These are phyloP conservation scores for Noctua janthe DNA, from an alignment of 2,888 invertebrate genomes.

Conservation along the genomic window DNA sequence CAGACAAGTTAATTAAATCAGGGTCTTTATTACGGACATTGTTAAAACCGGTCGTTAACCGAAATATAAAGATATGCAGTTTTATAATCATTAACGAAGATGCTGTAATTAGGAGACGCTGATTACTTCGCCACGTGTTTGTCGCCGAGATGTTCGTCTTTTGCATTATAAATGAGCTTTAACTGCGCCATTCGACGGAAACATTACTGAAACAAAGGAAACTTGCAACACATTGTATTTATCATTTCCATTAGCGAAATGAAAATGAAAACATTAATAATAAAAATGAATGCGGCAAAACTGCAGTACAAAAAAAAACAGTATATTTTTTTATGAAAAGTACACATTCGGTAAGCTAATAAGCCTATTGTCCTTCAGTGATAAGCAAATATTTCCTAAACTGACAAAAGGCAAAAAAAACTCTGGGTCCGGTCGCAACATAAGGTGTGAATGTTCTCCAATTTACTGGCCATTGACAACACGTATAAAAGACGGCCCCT, in stretches of 20 bases:
- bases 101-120: conserved; percentile 29
- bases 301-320: neutral
- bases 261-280: conserved; percentile 21
- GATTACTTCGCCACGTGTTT: conserved; percentile 45
- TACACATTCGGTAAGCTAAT: conserved; percentile 70
- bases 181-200: conserved; percentile 26
- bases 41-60: conserved; percentile 24
- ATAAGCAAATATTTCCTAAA: conserved; percentile 73
- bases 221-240: conserved; percentile 32
- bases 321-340: conserved; percentile 6
- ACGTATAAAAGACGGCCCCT: conserved; percentile 73
- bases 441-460: conserved; percentile 85
- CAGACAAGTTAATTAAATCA: conserved; percentile 55
- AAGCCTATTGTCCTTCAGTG: conserved; percentile 76
- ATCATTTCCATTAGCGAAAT: conserved; percentile 26
- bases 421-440: conserved; percentile 78
- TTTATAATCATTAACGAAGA: conserved; percentile 36
- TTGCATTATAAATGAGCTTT: conserved; percentile 56
- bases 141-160: conserved; percentile 39
- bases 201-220: conserved; percentile 54
- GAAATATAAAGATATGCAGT: conserved; percentile 27
- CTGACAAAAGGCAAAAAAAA: conserved; percentile 67
- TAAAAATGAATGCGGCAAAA: conserved; percentile 12
- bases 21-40: conserved; percentile 33
- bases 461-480: conserved; percentile 81